Evolutionary conservation across 2,797 vertebrate species (phyloP).

Genomic region (Myotis planiceps): DNA sequence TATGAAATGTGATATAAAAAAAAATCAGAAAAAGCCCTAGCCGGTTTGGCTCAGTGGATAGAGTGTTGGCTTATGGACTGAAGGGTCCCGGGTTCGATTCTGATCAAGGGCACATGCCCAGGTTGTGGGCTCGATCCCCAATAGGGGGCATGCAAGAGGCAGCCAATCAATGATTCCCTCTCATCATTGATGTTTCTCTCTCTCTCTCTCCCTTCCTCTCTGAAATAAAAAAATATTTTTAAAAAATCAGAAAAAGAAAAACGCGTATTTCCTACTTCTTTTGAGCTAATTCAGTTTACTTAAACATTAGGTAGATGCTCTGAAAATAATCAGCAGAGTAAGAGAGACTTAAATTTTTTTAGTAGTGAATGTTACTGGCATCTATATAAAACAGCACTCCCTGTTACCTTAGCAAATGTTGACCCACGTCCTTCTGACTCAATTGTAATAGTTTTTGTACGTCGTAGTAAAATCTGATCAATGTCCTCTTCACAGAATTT

Average conservation of each 20-base stretch:
- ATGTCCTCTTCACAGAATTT: slow-evolving; percentile 99
- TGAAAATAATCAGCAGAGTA: background rate
- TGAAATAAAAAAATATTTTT: no score
- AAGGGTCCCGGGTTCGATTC: no score
- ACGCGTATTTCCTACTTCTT: background rate
- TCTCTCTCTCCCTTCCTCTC: no score
- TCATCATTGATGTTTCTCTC: no score
- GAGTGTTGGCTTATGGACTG: no score
- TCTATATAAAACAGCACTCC: background rate
- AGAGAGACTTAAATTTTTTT: background rate
- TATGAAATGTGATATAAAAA: background rate
- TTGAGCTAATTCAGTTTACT: background rate
- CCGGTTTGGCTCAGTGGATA: no score
- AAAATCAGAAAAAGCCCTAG: background rate
- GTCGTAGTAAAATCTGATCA: slow-evolving; percentile 97
- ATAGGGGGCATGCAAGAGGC: no score
- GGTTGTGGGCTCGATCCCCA: no score
- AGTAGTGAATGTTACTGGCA: background rate
- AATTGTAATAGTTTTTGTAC: slow-evolving; percentile 98
- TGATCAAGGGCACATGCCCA: no score
- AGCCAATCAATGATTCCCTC: no score
- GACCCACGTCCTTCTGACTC: slow-evolving; percentile 98
- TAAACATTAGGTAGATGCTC: background rate
- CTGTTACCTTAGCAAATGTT: slow-evolving; percentile 97
- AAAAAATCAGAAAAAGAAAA: background rate